phyloP scores from a whole-genome alignment of 2,113 vertebrate species.

The Narcine bancroftii region DNA sequence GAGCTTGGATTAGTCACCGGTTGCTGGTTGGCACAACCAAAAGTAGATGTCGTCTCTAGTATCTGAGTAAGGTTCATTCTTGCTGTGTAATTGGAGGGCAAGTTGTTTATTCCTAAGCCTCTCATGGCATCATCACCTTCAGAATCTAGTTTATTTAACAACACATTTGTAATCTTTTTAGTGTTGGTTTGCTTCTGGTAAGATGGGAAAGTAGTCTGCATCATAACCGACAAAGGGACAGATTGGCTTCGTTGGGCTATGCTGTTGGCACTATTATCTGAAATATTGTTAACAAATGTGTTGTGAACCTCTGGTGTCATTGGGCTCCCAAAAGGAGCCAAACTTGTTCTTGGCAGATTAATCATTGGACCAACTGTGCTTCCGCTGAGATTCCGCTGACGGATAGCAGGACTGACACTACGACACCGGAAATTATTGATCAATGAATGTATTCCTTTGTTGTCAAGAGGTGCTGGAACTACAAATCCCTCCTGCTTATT shows the following conservation, averaged over 20 bases:
- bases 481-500: slow-evolving; percentile 90
- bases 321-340: slow-evolving; percentile 77
- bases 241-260: slow-evolving; percentile 94
- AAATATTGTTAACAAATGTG: slow-evolving; percentile 69
- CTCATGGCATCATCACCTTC: slow-evolving; percentile 74
- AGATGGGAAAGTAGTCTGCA: slow-evolving; percentile 82
- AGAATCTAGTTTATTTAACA: slow-evolving; percentile 85
- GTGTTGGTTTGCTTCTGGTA: slow-evolving; percentile 68
- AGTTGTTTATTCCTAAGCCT: slow-evolving; percentile 80
- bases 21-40: slow-evolving; percentile 70
- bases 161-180: slow-evolving; percentile 79
- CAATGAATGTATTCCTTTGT: slow-evolving; percentile 61
- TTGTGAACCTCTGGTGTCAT: slow-evolving; percentile 74
- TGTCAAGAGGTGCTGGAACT: slow-evolving; percentile 90
- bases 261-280: slow-evolving; percentile 68
- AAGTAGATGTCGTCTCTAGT: slow-evolving; percentile 73
- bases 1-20: slow-evolving; percentile 70
- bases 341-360: slow-evolving; percentile 64
- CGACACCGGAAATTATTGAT: slow-evolving; percentile 77
- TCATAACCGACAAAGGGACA: slow-evolving; percentile 93
- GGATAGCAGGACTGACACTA: slow-evolving; percentile 91
- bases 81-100: slow-evolving; percentile 87
- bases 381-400: slow-evolving; percentile 79
- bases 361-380: slow-evolving; percentile 67
- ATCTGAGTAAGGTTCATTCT: slow-evolving; percentile 98